Evolutionary conservation across 2,113 vertebrate species (phyloP), one percentile per base, ranked within the genome.

Genomic region (Sclerurus mexicanus): DNA sequence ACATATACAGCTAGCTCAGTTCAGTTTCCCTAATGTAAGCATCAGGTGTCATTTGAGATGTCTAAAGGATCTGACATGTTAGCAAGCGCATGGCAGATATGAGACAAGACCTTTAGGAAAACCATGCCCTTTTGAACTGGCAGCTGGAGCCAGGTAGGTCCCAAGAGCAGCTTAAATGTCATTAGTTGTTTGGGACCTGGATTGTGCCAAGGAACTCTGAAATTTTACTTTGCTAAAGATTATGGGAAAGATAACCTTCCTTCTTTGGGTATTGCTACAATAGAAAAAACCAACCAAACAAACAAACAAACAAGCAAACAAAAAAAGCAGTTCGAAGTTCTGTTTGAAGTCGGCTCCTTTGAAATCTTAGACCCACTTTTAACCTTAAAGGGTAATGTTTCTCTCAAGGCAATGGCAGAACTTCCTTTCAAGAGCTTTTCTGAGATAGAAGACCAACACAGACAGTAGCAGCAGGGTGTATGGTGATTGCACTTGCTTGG

Each of bases 271-370:
- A 62, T 59, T 67, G n/a, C 33, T 77, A 80, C 50, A 83, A 85
- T 20, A 74, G 0, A 0, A 9, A 55, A 46, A 33, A 80, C 22
- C 18, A 47, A 12, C 10, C 18, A 46, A 46, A 19, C 19, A 46
- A 46, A 19, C 8, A 46, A 46, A 4, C 21, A 47, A 47, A 21
- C 18, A 47, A 47, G 7, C 10, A 47, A 47, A 10, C 31, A 39
- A 44, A 10, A 6, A 10, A 59, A 31, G 59, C 8, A 90, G 37
- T 20, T 95, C 44, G 59, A 52, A 64, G 35, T 58, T 71, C 60
- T 77, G 40, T 95, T 93, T 91, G 83, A 92, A 96, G 64, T 67
- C 23, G 30, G 30, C 6, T 73, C 40, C 79, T 84, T 90, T 86
- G 87, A 95, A 88, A 53, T 8, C 18, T 46, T n/a, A 52, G 60